Conservation (phyloP, 2,797 vertebrate genomes). For the Brotula barbata region DNA sequence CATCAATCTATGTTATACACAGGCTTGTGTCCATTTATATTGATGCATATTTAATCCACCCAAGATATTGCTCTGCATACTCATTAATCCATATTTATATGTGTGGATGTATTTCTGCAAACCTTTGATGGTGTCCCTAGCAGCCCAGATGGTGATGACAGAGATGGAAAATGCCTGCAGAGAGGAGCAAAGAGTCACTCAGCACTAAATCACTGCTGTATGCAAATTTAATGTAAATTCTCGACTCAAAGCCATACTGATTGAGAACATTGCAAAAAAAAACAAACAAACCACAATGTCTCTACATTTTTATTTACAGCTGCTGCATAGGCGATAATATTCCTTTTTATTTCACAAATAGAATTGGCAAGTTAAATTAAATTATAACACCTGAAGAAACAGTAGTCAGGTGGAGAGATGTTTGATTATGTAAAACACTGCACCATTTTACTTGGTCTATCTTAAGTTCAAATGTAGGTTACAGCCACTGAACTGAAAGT, state of each 20-base stretch:
- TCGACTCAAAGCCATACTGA: neutral
- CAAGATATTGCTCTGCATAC: conserved; percentile 49
- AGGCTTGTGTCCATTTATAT: conserved; percentile 27
- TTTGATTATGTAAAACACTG: conserved; percentile 12
- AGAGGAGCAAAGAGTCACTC: conserved; percentile 38
- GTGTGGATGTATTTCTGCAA: conserved; percentile 43
- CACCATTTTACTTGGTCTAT: conserved; percentile 24
- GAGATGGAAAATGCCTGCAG: conserved; percentile 53
- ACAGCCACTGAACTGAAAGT: conserved; percentile 37
- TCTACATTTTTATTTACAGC: neutral
- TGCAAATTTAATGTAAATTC: conserved; percentile 24
- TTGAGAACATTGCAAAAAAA: too few relatives aligned
- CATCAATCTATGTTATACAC: conserved; percentile 34
- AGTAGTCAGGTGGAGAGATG: conserved; percentile 15
- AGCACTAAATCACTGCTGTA: conserved; percentile 12
- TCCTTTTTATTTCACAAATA: too few relatives aligned
- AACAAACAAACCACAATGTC: conserved; percentile 3
- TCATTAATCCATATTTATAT: conserved; percentile 60
- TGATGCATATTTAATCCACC: conserved; percentile 52
- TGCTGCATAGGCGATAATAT: neutral
- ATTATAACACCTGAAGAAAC: conserved; percentile 21
- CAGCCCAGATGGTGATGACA: conserved; percentile 66
- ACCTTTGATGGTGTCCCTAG: conserved; percentile 28
- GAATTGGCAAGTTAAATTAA: too few relatives aligned
- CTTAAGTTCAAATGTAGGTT: conserved; percentile 42